Base-by-base conservation (phyloP, 2,113 vertebrate genomes). In the Dolichotis patagonum region DNA sequence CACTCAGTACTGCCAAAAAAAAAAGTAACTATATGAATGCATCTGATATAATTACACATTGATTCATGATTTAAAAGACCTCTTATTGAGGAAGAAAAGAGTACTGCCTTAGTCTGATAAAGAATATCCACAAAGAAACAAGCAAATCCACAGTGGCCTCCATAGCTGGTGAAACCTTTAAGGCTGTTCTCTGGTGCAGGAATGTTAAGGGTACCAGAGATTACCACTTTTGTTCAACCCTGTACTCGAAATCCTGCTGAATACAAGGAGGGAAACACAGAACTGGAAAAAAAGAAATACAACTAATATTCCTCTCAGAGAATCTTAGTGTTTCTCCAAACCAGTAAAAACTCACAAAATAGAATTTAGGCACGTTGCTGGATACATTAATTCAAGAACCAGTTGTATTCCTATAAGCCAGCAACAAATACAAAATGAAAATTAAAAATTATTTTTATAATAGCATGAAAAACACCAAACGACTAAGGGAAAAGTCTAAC, bases 371-470 rank as follows among this genome's bases (percentile, higher is more conserved):
- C 54, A 90, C 62, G 28, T 63, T 84, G 62, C 30, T 69, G 12
- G 43, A 52, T 69, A 54, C 22, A 82, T 71, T 56, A 93, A 9
- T 81, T 67, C 5, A 56, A 89, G 67, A 92, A 78, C 26, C 24
- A 78, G 75, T 62, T 92, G 12, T 41, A 62, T 86, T 90, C 78
- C 58, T 85, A 52, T 84, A 80, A 52, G 41, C 7, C 52, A 85
- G 43, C 52, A 92, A 90, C 26, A 93, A 88, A 69, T 35, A 83
- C n/a, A 94, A 92, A 73, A 38, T 46, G 22, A 69, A 96, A 46
- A 75, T 73, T 85, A 63, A 2, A 85, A 92, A 88, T 69, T 7
- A 82, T 52, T 71, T 91, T 95, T 75, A 60, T 17, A 67, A 54
- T 58, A 81, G 17, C 26, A n/a, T 41, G 69, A 92, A 81, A 16